These are phyloP conservation scores for Centrocercus urophasianus DNA, from an alignment of 2,113 vertebrate genomes.

Conservation along the genomic window DNA sequence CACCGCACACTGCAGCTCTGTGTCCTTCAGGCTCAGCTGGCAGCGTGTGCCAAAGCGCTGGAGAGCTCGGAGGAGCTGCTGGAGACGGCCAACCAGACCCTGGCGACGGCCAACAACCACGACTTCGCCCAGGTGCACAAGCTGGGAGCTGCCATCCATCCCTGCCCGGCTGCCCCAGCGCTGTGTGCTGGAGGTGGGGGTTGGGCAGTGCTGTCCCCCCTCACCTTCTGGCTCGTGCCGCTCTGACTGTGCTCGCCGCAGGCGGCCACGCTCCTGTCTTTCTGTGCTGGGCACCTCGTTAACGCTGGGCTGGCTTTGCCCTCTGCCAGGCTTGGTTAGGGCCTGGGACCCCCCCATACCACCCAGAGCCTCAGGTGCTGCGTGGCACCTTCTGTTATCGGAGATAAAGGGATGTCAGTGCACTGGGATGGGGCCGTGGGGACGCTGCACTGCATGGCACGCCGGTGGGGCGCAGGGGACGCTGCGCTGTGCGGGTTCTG, in stretches of 20 bases:
- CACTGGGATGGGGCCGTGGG: fast-evolving
- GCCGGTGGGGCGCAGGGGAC: not conserved
- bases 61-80: slow-evolving; percentile 96
- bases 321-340: not conserved
- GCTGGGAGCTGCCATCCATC: fast-evolving
- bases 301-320: not conserved
- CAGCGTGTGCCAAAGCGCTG: slow-evolving; percentile 89
- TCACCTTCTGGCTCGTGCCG: fast-evolving
- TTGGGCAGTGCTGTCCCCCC: not conserved
- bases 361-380: not conserved
- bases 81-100: slow-evolving; percentile 92
- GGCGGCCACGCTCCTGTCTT: not conserved
- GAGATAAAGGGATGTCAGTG: not conserved
- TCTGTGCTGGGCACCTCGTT: not conserved
- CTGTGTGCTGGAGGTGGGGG: fast-evolving
- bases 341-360: not conserved
- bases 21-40: slow-evolving; percentile 86
- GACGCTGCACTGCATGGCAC: not conserved
- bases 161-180: fast-evolving
- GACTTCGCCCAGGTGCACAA: slow-evolving; percentile 86
- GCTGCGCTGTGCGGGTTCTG: not conserved
- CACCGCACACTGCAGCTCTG: not conserved
- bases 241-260: not conserved
- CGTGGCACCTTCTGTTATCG: not conserved
- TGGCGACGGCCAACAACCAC: slow-evolving; percentile 83